Evolutionary conservation across 2,888 invertebrate species (phyloP).

Genomic region (Capitulum mitella): DNA sequence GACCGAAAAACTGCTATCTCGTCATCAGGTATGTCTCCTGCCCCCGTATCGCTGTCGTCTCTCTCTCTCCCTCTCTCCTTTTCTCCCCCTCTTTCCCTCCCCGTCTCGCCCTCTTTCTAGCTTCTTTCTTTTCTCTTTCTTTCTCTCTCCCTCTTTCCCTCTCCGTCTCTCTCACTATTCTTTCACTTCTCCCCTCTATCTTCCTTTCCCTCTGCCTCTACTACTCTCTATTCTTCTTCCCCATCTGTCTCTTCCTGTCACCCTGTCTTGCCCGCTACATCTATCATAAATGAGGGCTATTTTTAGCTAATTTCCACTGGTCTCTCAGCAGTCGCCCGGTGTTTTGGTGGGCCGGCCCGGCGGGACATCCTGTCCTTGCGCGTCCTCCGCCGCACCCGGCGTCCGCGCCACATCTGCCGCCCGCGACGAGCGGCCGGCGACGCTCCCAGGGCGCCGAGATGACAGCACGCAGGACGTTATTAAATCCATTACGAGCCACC

Average conservation of each 20-base stretch:
- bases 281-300: too few relatives aligned
- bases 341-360: too few relatives aligned
- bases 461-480: not conserved
- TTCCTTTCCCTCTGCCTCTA: not conserved
- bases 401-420: not conserved
- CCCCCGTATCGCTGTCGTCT: not conserved
- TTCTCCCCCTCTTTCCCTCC: not conserved
- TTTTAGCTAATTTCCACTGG: too few relatives aligned
- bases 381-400: not conserved
- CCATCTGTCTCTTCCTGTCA: too few relatives aligned
- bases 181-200: not conserved
- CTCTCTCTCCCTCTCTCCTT: not conserved
- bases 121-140: conserved; percentile 15
- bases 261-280: too few relatives aligned
- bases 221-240: too few relatives aligned
- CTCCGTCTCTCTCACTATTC: not conserved
- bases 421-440: not conserved
- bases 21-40: not conserved
- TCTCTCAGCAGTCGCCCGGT: too few relatives aligned
- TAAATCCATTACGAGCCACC: conserved; percentile 12
- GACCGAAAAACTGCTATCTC: conserved; percentile 1
- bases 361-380: not conserved
- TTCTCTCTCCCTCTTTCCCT: not conserved
- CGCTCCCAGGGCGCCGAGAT: conserved; percentile 3
- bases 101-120: not conserved